These are phyloP conservation scores for Synergus umbraculus DNA, from an alignment of 2,888 invertebrate species.

Conservation along the genomic window DNA sequence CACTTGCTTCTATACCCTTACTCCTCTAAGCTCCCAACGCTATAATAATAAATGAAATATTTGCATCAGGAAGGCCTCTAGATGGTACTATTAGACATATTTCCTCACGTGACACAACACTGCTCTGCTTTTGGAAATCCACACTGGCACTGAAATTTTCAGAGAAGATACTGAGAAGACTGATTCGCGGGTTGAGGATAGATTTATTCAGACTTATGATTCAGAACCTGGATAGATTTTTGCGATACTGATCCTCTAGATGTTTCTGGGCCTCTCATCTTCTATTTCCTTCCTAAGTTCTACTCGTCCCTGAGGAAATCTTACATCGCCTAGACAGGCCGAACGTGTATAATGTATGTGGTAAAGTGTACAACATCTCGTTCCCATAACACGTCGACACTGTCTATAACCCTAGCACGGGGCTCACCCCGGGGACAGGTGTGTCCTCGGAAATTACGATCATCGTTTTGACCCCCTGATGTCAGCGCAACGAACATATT, in stretches of 20 bases:
- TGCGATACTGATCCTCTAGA: background rate
- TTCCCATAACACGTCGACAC: constrained; percentile 38
- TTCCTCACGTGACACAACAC: background rate
- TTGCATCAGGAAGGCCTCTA: background rate
- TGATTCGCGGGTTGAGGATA: background rate
- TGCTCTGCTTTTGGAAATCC: background rate
- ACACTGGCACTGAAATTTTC: background rate
- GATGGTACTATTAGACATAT: background rate
- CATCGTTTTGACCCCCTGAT: constrained; percentile 4
- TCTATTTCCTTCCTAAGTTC: constrained; percentile 28
- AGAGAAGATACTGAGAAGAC: background rate
- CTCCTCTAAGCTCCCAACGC: background rate
- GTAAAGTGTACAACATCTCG: constrained; percentile 36
- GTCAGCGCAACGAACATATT: constrained; percentile 22
- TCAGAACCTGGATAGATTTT: background rate
- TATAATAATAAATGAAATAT: constrained; percentile 35
- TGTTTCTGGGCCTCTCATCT: constrained; percentile 22
- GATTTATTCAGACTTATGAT: background rate
- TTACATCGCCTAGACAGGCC: constrained; percentile 36
- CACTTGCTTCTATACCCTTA: background rate
- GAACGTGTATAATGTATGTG: constrained; percentile 22
- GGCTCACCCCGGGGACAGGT: constrained; percentile 30
- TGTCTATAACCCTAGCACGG: constrained; percentile 36
- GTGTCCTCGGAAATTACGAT: constrained; percentile 35
- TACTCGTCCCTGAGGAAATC: constrained; percentile 36